A percentile compares a stretch with the other conserved stretches of the same genome.
Evolutionary conservation across 2,888 invertebrate genomes (phyloP).

Genomic region (Dryadula phaetusa): DNA sequence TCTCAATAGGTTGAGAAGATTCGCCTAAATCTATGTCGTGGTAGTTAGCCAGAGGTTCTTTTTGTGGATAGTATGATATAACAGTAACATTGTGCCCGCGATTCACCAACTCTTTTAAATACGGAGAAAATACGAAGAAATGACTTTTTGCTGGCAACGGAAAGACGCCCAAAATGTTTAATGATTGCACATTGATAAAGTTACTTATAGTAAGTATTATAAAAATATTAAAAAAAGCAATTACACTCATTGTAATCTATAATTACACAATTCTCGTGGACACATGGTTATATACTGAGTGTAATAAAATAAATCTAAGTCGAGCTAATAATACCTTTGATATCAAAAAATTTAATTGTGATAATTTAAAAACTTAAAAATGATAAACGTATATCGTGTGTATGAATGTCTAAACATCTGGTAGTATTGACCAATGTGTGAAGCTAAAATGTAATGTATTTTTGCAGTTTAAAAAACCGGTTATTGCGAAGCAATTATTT

Average conservation of each 20-base stretch:
- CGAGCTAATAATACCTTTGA: not conserved
- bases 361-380: not conserved
- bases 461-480: not conserved
- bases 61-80: slow-evolving; percentile 85
- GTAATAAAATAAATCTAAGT: not conserved
- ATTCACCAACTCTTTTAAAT: slow-evolving; percentile 83
- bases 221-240: slow-evolving; percentile 12
- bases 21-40: slow-evolving; percentile 82
- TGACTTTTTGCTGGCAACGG: slow-evolving; percentile 88
- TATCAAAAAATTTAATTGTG: not conserved
- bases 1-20: slow-evolving; percentile 47
- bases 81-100: slow-evolving; percentile 88
- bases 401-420: not conserved
- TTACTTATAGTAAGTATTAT: slow-evolving; percentile 7
- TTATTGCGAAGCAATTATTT: not conserved
- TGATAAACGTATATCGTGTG: not conserved
- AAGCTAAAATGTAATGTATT: not conserved
- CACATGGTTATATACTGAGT: not conserved
- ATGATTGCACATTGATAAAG: slow-evolving; percentile 45
- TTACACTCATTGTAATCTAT: slow-evolving; percentile 20
- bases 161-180: slow-evolving; percentile 86
- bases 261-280: not conserved
- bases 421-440: not conserved
- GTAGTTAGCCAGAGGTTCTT: slow-evolving; percentile 78
- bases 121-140: slow-evolving; percentile 85